A percentile compares a stretch with the other conserved stretches of the same genome.
These are phyloP conservation scores for Brienomyrus longianalis DNA, from an alignment of 2,113 vertebrate species.

Conservation along the genomic window DNA sequence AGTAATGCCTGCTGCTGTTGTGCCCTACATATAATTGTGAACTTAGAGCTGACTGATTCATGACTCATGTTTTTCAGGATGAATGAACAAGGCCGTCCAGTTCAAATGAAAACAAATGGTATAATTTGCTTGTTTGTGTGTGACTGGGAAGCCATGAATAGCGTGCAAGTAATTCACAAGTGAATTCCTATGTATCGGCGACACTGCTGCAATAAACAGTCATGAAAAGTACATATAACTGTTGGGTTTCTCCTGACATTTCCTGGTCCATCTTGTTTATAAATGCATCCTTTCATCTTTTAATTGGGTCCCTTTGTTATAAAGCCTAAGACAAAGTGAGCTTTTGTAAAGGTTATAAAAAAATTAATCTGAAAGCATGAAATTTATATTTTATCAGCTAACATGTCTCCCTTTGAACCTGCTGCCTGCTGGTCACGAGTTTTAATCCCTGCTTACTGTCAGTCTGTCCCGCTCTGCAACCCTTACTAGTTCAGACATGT, in stretches of 20 bases:
- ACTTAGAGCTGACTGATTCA: background rate
- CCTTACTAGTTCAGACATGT: background rate
- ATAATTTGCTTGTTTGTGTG: background rate
- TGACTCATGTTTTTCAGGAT: background rate
- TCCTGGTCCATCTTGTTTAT: background rate
- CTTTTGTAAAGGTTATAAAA: background rate
- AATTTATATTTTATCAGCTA: background rate
- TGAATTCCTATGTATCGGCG: background rate
- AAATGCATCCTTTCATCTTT: background rate
- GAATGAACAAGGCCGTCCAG: background rate
- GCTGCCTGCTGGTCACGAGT: background rate
- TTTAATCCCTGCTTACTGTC: background rate
- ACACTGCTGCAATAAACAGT: background rate
- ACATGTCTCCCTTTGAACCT: background rate
- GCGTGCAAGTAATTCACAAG: background rate
- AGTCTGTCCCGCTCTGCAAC: background rate
- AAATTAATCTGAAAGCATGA: background rate
- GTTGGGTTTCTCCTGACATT: background rate
- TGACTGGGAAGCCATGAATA: background rate
- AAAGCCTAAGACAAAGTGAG: background rate
- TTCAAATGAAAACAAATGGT: background rate
- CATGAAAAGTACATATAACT: background rate
- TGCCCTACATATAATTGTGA: background rate
- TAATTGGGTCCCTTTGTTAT: background rate
- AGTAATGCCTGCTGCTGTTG: background rate